Evolutionary conservation across 2,113 vertebrate genomes (phyloP), one percentile per base, ranked within the genome.

Genomic region (Scophthalmus maximus): DNA sequence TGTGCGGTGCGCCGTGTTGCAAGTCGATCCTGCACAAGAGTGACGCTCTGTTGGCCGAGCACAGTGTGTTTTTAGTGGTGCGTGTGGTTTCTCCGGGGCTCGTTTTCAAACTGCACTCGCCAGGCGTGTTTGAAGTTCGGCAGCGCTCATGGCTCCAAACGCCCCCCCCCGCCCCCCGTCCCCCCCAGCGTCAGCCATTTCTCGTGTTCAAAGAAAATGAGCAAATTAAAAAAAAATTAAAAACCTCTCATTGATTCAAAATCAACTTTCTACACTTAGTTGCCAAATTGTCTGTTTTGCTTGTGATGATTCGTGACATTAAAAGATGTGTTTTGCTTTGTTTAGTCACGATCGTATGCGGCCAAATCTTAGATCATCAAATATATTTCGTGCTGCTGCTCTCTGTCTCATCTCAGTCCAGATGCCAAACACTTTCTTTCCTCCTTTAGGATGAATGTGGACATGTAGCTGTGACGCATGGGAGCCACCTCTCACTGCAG

Each of bases 71-170:
- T n/a, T 76, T 53, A 58, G 68, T 72, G 65, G 72, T 67, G 69
- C 15, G 27, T 72, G 84, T 60, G 86, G 77, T 85, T 89, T 76
- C 10, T n/a, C 1, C 0, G 79, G 27, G 77, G 70, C 40, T 69
- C 75, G 68, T 79, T 55, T 44, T 71, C 49, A 62, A 75, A 72
- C 51, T 76, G 20, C 32, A 38, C 70, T 62, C 62, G 46, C 42
- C 81, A 29, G 56, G 40, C 52, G 18, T 22, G 70, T 87, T 40
- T 85, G 52, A 79, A 79, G 66, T 55, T n/a, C 38, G 2, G 53
- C 46, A 32, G 53, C 14, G 1, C 47, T 27, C n/a, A n/a, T n/a
- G 70, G 50, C 59, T 63, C 69, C 26, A 1, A 65, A 64, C 53
- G 53, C 73, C n/a, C n/a, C n/a, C n/a, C n/a, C n/a, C n/a, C n/a